Base-by-base conservation (phyloP, 2,888 invertebrate species). In the Azorinus chamasolen region DNA sequence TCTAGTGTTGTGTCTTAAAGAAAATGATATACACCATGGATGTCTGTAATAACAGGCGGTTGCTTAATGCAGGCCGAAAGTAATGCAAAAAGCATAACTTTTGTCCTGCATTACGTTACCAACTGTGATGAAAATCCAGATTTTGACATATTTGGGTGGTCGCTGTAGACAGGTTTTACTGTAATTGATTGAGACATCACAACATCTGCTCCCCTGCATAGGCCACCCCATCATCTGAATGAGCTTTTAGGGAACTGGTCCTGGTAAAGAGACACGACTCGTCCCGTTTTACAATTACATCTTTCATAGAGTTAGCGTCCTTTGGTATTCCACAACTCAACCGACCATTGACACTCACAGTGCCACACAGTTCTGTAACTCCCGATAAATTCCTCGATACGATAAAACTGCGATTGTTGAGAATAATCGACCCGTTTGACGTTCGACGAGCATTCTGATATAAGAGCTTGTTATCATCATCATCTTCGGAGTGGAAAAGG, bases 221-320 rank as follows among this genome's bases (percentile, higher is more conserved):
- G 53, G 61, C 84, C 5, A 89, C 90, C 0, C 89, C 88, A 54
- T 90, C 88, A 50, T 90, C 90, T 8, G 89, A 88, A 48, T 85
- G 84, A 1, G 88, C 88, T 58, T 86, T 87, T 27, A 82, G 73
- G 12, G 87, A 87, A 45, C 80, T 77, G 14, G 79, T 73, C 12
- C 88, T 64, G 2, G 71, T 71, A 25, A 86, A 78, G 24, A 84
- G 73, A 50, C 84, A 84, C 3, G 87, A 86, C 27, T 84, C 80
- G 12, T 85, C 83, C 20, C 83, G 70, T 53, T 84, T 69, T 22
- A 86, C 82, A 6, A 83, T 63, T 41, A 86, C 68, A 45, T 85
- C 85, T 58, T 82, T 78, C 80, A 87, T 83, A 14, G 88, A 88
- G 46, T 83, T 86, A 16, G 82, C 83, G 54, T 88, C 87, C 37